Conservation (phyloP, 2,113 vertebrate species). For the Bos taurus region DNA sequence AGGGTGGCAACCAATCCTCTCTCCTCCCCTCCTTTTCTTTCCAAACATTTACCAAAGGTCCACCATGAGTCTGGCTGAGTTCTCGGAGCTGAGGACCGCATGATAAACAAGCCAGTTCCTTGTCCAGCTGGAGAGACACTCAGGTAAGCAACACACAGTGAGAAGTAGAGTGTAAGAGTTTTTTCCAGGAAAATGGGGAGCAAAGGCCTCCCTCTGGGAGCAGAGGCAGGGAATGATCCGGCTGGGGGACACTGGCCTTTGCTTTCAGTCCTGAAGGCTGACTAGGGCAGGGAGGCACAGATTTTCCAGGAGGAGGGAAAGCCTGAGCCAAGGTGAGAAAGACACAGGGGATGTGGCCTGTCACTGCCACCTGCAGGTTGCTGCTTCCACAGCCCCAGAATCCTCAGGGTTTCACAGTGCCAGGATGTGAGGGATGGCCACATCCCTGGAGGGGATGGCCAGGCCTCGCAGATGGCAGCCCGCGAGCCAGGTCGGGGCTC, state of each 20-base stretch:
- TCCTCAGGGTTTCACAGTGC: not conserved
- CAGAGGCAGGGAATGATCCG: not conserved
- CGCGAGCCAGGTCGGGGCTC: accelerated
- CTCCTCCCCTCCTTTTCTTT: not conserved
- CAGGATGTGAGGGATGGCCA: not conserved
- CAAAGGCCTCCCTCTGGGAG: not conserved
- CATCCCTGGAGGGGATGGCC: too few species aligned
- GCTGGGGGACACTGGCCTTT: not conserved
- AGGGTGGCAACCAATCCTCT: not conserved
- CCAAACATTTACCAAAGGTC: not conserved
- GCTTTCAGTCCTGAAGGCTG: not conserved
- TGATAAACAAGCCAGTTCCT: not conserved
- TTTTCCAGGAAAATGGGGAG: not conserved
- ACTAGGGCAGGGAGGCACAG: not conserved
- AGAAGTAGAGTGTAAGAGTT: not conserved
- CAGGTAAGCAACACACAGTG: not conserved
- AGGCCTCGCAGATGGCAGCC: not conserved
- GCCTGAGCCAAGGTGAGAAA: not conserved
- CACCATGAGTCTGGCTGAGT: not conserved
- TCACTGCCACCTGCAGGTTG: not conserved
- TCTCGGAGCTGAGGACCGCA: not conserved
- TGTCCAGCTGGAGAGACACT: not conserved
- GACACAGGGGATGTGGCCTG: not conserved
- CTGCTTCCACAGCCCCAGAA: not conserved
- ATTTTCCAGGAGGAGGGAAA: not conserved